Percentiles rank a stretch among this genome's conserved stretches.
Conservation (phyloP, 2,113 vertebrate genomes). For the Corvus cornix region DNA sequence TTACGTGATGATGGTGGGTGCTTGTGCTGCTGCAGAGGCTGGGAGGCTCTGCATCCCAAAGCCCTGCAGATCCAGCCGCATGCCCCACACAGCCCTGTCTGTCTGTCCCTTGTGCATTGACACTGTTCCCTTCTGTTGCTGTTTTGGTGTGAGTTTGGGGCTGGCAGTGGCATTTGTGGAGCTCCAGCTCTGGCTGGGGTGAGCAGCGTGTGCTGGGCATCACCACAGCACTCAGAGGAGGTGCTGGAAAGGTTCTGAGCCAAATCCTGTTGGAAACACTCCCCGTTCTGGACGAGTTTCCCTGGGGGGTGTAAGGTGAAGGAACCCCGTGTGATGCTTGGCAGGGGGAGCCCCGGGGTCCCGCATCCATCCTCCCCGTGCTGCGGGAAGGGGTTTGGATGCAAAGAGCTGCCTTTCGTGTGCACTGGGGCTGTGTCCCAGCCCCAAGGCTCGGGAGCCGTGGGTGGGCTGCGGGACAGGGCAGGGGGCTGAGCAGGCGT, state of each 20-base stretch:
- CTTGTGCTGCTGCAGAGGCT: not conserved
- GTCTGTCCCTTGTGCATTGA: fast-evolving
- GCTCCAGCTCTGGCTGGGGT: fast-evolving
- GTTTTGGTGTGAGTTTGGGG: fast-evolving
- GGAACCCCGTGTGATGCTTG: fast-evolving
- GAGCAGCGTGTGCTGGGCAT: not conserved
- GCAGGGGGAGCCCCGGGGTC: not conserved
- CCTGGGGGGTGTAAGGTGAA: not conserved
- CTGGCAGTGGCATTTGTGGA: not conserved
- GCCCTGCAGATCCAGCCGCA: not conserved
- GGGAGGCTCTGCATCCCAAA: not conserved
- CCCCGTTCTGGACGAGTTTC: fast-evolving
- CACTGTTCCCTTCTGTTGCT: fast-evolving
- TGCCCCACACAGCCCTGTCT: fast-evolving
- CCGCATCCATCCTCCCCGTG: fast-evolving
- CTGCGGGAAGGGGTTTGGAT: not conserved
- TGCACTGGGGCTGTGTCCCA: fast-evolving
- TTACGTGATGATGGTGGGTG: fast-evolving
- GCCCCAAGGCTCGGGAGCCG: fast-evolving
- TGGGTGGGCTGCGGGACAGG: not conserved
- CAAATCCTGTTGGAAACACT: not conserved
- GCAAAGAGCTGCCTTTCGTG: fast-evolving
- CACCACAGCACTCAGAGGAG: fast-evolving
- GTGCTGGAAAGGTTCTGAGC: not conserved
- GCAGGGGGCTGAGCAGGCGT: fast-evolving